phyloP scores from a whole-genome alignment of 2,888 invertebrate species.

The Sphinx pinastri region DNA sequence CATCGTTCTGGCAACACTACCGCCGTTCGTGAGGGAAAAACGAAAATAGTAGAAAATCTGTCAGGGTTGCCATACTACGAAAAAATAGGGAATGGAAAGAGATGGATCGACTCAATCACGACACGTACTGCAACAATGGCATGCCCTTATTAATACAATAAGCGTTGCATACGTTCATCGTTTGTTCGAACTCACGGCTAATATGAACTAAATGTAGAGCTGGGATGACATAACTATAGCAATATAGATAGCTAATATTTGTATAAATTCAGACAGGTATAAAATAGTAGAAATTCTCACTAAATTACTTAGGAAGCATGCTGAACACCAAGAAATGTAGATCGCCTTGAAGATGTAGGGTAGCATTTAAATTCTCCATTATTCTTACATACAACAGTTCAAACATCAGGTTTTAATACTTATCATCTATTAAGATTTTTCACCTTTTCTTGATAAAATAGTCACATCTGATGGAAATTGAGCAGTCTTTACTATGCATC shows the following conservation, averaged over 20 bases:
- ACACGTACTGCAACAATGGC: conserved; percentile 82
- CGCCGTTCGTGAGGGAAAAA: conserved; percentile 52
- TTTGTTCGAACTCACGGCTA: conserved; percentile 57
- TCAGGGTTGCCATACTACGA: conserved; percentile 50
- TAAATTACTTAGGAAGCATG: neutral
- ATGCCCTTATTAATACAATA: conserved; percentile 82
- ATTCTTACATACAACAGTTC: too few species aligned
- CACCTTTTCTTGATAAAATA: too few species aligned
- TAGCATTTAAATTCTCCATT: too few species aligned
- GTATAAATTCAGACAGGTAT: neutral
- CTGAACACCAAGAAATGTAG: neutral
- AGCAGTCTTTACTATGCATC: neutral
- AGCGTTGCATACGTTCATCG: conserved; percentile 83
- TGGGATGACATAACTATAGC: conserved; percentile 23
- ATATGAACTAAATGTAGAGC: conserved; percentile 56
- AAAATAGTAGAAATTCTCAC: conserved; percentile 4
- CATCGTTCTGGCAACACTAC: conserved; percentile 72
- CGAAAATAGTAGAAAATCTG: conserved; percentile 53
- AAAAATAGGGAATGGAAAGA: conserved; percentile 40
- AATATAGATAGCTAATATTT: neutral
- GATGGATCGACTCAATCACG: conserved; percentile 76
- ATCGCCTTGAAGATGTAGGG: neutral
- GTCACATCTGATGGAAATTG: too few species aligned
- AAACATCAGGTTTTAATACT: too few species aligned
- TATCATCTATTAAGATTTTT: too few species aligned